These are phyloP conservation scores for Oceanites oceanicus DNA, from an alignment of 2,113 vertebrate genomes.

Conservation along the genomic window DNA sequence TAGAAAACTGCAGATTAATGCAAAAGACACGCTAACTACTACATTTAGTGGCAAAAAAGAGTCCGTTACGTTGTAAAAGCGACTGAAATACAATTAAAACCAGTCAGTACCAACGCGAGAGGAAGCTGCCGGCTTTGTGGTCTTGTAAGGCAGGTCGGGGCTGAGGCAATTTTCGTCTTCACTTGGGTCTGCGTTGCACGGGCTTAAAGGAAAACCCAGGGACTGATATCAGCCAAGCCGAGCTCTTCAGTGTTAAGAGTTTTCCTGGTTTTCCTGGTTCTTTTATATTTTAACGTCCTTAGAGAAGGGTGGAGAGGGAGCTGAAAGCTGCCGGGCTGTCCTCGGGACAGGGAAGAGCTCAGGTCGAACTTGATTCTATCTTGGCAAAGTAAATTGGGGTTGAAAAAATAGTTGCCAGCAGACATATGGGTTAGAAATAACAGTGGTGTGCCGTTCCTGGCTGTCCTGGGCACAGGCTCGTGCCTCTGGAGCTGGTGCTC, in stretches of 20 bases:
- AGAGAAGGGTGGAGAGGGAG: background rate
- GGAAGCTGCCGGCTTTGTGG: background rate
- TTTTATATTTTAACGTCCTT: background rate
- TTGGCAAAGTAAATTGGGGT: background rate
- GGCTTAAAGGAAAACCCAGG: background rate
- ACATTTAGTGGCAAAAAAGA: constrained; percentile 64
- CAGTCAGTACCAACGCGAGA: background rate
- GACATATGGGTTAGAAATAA: background rate
- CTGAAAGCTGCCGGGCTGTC: background rate
- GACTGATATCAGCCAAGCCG: background rate
- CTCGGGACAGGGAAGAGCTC: background rate
- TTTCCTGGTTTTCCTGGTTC: background rate
- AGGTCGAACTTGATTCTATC: background rate
- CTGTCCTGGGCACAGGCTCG: background rate
- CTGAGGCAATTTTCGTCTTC: background rate
- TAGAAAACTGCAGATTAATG: constrained; percentile 60
- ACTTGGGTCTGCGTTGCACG: background rate
- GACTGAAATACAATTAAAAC: constrained; percentile 6
- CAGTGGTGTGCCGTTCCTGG: fast-evolving
- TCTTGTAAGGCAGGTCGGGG: background rate
- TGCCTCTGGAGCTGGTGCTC: background rate
- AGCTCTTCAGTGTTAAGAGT: background rate
- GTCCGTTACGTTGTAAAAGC: constrained; percentile 35
- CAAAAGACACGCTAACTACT: constrained; percentile 63
- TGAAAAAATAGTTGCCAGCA: background rate